Percentiles rank a stretch among this genome's conserved stretches.
Conservation (phyloP, 2,888 invertebrate genomes). For the Melanchra persicariae region DNA sequence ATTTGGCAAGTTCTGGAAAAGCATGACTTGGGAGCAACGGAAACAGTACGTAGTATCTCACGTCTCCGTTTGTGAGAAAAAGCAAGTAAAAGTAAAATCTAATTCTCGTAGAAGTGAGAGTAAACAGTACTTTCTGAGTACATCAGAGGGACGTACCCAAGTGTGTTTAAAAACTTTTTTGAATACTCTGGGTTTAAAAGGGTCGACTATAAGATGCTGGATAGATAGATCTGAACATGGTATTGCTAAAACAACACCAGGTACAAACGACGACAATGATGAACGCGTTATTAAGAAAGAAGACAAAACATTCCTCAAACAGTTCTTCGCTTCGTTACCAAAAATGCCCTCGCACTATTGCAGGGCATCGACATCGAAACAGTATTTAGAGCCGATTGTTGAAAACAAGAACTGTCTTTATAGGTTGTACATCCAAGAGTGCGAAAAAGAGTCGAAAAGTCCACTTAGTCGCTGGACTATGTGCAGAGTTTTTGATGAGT, state of each 20-base stretch:
- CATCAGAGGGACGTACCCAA: conserved; percentile 7
- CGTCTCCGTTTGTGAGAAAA: conserved; percentile 38
- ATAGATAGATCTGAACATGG: conserved; percentile 8
- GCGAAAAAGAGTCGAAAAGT: conserved; percentile 40
- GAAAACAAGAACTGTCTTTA: too few species aligned
- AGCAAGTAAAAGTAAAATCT: conserved; percentile 30
- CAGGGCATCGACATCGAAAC: too few species aligned
- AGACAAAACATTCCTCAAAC: conserved; percentile 32
- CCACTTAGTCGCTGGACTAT: conserved; percentile 51
- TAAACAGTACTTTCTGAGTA: conserved; percentile 45
- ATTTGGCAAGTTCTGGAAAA: conserved; percentile 17
- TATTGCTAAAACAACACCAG: conserved; percentile 27
- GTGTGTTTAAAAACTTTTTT: too few species aligned
- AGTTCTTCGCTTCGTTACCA: conserved; percentile 44
- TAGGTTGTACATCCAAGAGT: conserved; percentile 8
- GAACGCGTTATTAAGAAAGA: conserved; percentile 37
- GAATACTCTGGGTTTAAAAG: too few species aligned
- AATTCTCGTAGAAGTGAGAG: conserved; percentile 34
- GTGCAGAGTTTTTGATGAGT: conserved; percentile 20
- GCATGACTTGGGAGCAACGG: conserved; percentile 39
- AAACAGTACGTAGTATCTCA: conserved; percentile 43
- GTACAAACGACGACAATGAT: conserved; percentile 20
- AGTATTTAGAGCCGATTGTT: too few species aligned
- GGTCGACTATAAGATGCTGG: too few species aligned
- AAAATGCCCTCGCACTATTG: conserved; percentile 50